These are phyloP conservation scores for Theristus sp. DNA, from an alignment of 2,888 invertebrate species.

Conservation along the genomic window DNA sequence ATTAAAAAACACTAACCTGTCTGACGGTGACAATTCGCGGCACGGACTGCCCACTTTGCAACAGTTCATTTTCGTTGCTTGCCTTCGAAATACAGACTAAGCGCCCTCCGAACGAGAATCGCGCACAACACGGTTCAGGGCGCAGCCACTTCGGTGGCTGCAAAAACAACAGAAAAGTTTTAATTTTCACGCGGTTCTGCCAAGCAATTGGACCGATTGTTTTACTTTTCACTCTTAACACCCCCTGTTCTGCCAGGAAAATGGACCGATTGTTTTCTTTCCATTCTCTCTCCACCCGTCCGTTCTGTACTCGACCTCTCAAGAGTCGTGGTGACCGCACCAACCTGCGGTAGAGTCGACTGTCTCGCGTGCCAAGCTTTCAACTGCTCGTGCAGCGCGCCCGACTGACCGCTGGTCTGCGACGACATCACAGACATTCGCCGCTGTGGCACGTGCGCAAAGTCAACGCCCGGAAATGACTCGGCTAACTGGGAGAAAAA, in stretches of 20 bases:
- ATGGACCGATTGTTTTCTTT: not conserved
- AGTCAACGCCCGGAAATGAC: slow-evolving; percentile 74
- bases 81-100: slow-evolving; percentile 51
- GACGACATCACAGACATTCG: not conserved
- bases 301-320: too few relatives aligned
- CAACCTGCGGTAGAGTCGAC: not conserved
- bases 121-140: slow-evolving; percentile 49
- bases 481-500: slow-evolving; percentile 53
- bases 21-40: not conserved
- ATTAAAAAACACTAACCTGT: not conserved
- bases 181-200: too few relatives aligned
- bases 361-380: not conserved
- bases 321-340: too few relatives aligned
- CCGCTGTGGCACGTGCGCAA: slow-evolving; percentile 47
- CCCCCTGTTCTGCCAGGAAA: not conserved
- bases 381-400: not conserved
- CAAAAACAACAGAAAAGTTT: not conserved
- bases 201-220: not conserved
- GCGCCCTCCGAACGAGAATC: slow-evolving; percentile 81
- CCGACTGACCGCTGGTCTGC: not conserved
- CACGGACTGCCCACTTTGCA: not conserved
- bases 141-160: slow-evolving; percentile 50
- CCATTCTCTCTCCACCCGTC: too few relatives aligned
- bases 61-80: not conserved
- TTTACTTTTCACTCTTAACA: not conserved